Evolutionary conservation across 2,888 invertebrate genomes (phyloP).

Genomic region (Tetragonula carbonaria): DNA sequence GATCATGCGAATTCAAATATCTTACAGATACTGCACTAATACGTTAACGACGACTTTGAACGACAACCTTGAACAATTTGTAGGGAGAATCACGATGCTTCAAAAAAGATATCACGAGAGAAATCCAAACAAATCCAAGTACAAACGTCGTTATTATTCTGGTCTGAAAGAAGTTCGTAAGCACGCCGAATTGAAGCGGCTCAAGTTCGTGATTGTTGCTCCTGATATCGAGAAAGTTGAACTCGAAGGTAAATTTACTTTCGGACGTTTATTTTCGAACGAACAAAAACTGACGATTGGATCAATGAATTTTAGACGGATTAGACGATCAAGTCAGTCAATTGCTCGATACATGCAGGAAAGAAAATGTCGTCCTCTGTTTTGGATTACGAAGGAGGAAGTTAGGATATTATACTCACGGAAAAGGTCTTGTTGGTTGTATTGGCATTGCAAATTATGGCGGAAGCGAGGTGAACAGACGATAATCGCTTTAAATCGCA

Average conservation of each 20-base stretch:
- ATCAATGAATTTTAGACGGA: conserved; percentile 68
- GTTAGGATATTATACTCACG: conserved; percentile 75
- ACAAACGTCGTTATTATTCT: conserved; percentile 72
- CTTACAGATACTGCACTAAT: conserved; percentile 78
- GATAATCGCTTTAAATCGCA: neutral
- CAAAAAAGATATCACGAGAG: conserved; percentile 74
- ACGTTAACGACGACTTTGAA: conserved; percentile 66
- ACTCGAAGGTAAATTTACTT: conserved; percentile 65
- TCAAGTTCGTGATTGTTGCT: conserved; percentile 75
- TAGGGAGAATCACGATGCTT: conserved; percentile 72
- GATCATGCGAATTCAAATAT: conserved; percentile 13
- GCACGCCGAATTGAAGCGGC: conserved; percentile 70
- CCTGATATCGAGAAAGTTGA: conserved; percentile 76
- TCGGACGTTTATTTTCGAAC: neutral
- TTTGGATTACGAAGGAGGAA: conserved; percentile 76
- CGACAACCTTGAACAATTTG: conserved; percentile 66
- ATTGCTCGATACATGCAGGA: conserved; percentile 69
- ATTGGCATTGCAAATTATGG: conserved; percentile 75
- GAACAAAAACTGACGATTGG: neutral
- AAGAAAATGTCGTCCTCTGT: conserved; percentile 68
- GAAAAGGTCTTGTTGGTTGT: conserved; percentile 73
- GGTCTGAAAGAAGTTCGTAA: conserved; percentile 76
- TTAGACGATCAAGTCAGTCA: conserved; percentile 70
- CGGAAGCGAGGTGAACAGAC: conserved; percentile 72
- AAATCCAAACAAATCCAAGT: conserved; percentile 72